A percentile compares a stretch with the other conserved stretches of the same genome.
Conservation (phyloP, 2,888 invertebrate genomes). For the Eristalis tenax region DNA sequence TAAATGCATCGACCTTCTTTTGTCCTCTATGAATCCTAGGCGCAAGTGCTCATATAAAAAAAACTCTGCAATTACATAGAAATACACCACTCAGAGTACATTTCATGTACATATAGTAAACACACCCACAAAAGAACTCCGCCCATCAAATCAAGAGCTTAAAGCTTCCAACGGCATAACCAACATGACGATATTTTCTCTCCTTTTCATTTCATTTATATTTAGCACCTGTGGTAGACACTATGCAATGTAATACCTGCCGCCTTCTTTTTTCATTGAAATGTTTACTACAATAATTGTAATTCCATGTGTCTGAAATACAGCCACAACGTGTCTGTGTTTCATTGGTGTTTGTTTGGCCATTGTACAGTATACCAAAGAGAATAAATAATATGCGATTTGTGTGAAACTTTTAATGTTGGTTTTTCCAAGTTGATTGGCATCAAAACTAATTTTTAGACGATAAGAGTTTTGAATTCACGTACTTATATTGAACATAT, state of each 20-base stretch:
- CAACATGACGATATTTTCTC: constrained; percentile 24
- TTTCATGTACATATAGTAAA: constrained; percentile 18
- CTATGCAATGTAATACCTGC: constrained; percentile 39
- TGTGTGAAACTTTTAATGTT: too few species aligned
- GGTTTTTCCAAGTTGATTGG: too few species aligned
- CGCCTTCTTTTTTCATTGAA: constrained; percentile 28
- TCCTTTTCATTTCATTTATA: constrained; percentile 28
- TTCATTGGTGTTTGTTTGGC: too few species aligned
- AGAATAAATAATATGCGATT: too few species aligned
- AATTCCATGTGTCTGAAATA: too few species aligned
- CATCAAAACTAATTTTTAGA: too few species aligned
- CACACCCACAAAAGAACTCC: constrained; percentile 52
- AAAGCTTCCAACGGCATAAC: constrained; percentile 56
- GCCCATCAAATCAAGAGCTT: constrained; percentile 63
- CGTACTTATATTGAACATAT: too few species aligned
- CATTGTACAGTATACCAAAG: too few species aligned
- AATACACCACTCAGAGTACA: constrained; percentile 13
- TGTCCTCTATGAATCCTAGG: neutral
- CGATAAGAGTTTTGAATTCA: too few species aligned
- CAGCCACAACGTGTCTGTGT: too few species aligned
- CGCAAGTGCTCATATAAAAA: constrained; percentile 34
- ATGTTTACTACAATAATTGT: too few species aligned
- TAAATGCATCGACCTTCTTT: constrained; percentile 36
- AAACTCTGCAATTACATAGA: constrained; percentile 18
- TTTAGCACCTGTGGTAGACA: constrained; percentile 55